These are phyloP conservation scores for Sussaba pulchella DNA, from an alignment of 2,888 invertebrate genomes.

Conservation along the genomic window DNA sequence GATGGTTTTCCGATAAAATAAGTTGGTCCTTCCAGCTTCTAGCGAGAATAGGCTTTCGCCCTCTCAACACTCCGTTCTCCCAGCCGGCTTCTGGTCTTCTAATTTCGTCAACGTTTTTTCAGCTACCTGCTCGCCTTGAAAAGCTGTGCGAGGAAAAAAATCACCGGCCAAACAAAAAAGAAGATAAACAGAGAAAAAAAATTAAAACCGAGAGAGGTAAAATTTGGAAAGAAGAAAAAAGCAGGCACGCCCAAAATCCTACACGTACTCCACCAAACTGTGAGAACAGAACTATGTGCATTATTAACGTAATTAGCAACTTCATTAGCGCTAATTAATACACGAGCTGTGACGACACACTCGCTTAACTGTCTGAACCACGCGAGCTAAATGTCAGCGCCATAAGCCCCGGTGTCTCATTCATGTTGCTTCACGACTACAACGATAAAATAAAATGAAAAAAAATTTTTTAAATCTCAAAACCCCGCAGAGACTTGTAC, in stretches of 20 bases:
- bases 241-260: background rate
- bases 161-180: background rate
- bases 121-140: background rate
- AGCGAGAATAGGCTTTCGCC: slow-evolving; percentile 14
- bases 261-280: background rate
- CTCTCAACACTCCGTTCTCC: background rate
- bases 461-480: background rate
- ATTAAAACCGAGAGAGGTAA: background rate
- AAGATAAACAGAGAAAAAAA: too few species aligned
- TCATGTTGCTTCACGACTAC: slow-evolving; percentile 13
- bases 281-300: slow-evolving; percentile 32
- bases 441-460: background rate
- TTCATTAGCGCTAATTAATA: slow-evolving; percentile 65
- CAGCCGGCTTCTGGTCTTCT: too few species aligned
- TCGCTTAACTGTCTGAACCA: slow-evolving; percentile 50
- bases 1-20: slow-evolving; percentile 62
- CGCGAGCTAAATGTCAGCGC: slow-evolving; percentile 52
- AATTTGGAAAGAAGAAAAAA: background rate
- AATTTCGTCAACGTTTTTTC: too few species aligned
- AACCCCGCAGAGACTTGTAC: background rate
- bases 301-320: slow-evolving; percentile 59
- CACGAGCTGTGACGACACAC: slow-evolving; percentile 42
- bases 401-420: slow-evolving; percentile 27
- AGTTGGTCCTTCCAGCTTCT: slow-evolving; percentile 35
- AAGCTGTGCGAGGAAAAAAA: background rate